These are phyloP conservation scores for Cavia porcellus DNA, from an alignment of 2,113 vertebrate species.

Conservation along the genomic window DNA sequence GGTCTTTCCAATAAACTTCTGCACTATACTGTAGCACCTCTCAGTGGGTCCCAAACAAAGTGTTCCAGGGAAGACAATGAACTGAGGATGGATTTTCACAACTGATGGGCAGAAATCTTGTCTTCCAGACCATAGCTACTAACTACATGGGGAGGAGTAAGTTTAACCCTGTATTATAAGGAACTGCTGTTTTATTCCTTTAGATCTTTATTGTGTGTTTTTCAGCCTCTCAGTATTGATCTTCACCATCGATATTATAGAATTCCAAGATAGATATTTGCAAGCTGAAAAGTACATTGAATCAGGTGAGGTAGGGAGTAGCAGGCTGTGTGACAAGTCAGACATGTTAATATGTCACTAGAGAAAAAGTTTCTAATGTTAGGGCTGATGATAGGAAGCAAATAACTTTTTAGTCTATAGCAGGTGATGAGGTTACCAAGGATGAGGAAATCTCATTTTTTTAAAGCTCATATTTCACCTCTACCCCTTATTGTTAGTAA, in stretches of 20 bases:
- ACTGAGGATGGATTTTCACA: conserved; percentile 27
- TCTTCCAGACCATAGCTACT: not conserved
- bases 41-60: not conserved
- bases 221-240: not conserved
- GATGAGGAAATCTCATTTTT: conserved; percentile 1
- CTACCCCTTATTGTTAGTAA: not conserved
- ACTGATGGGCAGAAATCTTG: not conserved
- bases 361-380: not conserved
- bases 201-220: conserved; percentile 8
- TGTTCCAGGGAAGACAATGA: not conserved
- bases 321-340: not conserved
- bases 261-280: conserved; percentile 49
- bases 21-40: not conserved
- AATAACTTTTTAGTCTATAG: not conserved
- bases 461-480: not conserved
- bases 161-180: not conserved
- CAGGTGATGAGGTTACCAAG: not conserved
- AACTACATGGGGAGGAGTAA: not conserved
- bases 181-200: not conserved
- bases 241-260: not conserved
- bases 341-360: conserved; percentile 7
- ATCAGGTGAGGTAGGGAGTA: not conserved
- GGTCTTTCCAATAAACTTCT: conserved; percentile 68
- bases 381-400: not conserved
- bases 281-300: conserved; percentile 20